phyloP scores from a whole-genome alignment of 2,113 vertebrate species.

The Daphoenositta chrysoptera region DNA sequence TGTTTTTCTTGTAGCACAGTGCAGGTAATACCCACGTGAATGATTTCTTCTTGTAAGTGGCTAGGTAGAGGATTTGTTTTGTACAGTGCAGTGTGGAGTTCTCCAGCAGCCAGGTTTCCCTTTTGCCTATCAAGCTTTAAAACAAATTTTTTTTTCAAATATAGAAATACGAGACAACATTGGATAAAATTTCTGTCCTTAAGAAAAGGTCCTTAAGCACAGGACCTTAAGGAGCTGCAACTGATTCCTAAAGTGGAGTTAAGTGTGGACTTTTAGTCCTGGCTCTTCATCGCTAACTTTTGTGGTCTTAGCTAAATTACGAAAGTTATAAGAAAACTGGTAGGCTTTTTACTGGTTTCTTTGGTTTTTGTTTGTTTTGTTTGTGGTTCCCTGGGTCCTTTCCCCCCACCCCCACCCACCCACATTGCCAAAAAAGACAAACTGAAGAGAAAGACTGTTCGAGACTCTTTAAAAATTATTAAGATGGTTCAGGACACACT shows the following conservation, averaged over 20 bases:
- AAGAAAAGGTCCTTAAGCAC: not conserved
- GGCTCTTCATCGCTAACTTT: not conserved
- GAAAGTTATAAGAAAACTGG: not conserved
- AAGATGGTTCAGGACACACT: not conserved
- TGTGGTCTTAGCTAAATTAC: not conserved
- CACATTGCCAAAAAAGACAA: not conserved
- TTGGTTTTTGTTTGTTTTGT: not conserved
- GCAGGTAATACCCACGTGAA: slow-evolving; percentile 57
- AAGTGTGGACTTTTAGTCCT: not conserved
- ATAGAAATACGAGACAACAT: not conserved
- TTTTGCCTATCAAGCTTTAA: not conserved
- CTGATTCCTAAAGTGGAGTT: not conserved
- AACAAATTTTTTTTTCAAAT: not conserved
- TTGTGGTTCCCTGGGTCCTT: not conserved
- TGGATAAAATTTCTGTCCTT: not conserved
- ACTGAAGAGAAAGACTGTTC: not conserved
- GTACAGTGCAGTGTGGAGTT: not conserved
- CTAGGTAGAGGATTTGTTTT: not conserved
- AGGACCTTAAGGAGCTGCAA: not conserved
- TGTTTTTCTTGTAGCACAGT: slow-evolving; percentile 58
- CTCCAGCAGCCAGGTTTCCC: not conserved
- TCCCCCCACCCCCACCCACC: rapidly evolving
- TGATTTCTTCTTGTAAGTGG: slow-evolving; percentile 14
- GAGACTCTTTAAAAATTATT: not conserved
- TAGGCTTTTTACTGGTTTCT: not conserved